Evolutionary conservation across 2,797 vertebrate species (phyloP).

Genomic region (Dromococcyx pavoninus): DNA sequence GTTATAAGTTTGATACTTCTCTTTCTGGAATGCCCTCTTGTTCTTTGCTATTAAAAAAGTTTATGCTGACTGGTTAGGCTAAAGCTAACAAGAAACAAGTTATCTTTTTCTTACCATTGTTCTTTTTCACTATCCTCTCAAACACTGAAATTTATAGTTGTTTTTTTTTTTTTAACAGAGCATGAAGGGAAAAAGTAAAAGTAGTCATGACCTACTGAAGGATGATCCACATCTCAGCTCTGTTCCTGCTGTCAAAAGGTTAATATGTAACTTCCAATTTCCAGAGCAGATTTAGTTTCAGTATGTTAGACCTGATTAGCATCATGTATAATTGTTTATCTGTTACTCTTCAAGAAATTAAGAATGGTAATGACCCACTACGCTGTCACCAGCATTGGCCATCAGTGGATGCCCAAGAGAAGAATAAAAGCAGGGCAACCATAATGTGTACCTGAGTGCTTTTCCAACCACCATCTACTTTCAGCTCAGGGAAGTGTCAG

Average conservation of each 20-base stretch:
- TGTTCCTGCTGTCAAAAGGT: constrained; percentile 91
- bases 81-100: neutral
- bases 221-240: constrained; percentile 93
- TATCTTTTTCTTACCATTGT: neutral
- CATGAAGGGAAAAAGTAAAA: constrained; percentile 96
- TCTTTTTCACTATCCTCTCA: neutral
- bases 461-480: neutral
- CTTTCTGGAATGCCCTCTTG: neutral
- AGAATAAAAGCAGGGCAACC: neutral
- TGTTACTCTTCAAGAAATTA: neutral
- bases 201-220: constrained; percentile 95
- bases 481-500: neutral
- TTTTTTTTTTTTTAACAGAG: constrained; percentile 78
- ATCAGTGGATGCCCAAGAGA: neutral
- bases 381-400: neutral
- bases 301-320: neutral
- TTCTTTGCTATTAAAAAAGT: neutral
- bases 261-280: constrained; percentile 16
- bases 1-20: neutral
- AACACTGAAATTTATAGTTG: neutral
- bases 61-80: neutral
- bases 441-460: neutral
- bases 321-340: neutral
- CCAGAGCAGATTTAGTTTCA: neutral
- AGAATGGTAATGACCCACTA: neutral